Percentiles rank a stretch among this genome's conserved stretches.
Evolutionary conservation across 2,113 vertebrate genomes (phyloP).

Genomic region (Holacanthus passer): DNA sequence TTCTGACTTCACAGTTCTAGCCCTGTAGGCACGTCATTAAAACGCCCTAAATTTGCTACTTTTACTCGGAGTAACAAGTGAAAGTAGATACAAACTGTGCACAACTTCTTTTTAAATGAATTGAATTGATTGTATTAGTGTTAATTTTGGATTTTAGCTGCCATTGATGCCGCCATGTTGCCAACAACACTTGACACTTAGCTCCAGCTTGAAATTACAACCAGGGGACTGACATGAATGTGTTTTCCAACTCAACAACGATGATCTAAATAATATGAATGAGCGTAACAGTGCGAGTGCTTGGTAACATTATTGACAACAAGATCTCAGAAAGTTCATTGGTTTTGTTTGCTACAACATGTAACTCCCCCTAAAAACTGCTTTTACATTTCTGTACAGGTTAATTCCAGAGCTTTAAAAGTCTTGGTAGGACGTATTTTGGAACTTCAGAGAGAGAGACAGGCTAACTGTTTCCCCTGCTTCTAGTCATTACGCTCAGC

Average conservation of each 20-base stretch:
- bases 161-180: neutral
- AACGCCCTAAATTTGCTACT: too few relatives aligned
- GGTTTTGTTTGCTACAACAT: neutral
- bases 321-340: neutral
- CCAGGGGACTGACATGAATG: too few relatives aligned
- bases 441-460: neutral
- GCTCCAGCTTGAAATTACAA: too few relatives aligned
- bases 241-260: too few relatives aligned
- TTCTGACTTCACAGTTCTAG: neutral
- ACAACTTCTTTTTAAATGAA: neutral
- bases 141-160: too few relatives aligned
- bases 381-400: neutral
- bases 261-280: too few relatives aligned
- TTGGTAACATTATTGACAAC: too few relatives aligned
- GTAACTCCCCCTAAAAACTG: neutral
- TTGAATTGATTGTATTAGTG: too few relatives aligned
- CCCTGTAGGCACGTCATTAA: too few relatives aligned
- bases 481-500: neutral
- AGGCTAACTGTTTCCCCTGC: neutral
- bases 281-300: too few relatives aligned
- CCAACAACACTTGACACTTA: too few relatives aligned
- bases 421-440: neutral
- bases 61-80: too few relatives aligned
- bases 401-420: conserved; percentile 1
- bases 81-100: neutral